Percentiles rank a stretch among this genome's conserved stretches.
Conservation (phyloP, 1,140 invertebrate species). For the Colletes gigas region DNA sequence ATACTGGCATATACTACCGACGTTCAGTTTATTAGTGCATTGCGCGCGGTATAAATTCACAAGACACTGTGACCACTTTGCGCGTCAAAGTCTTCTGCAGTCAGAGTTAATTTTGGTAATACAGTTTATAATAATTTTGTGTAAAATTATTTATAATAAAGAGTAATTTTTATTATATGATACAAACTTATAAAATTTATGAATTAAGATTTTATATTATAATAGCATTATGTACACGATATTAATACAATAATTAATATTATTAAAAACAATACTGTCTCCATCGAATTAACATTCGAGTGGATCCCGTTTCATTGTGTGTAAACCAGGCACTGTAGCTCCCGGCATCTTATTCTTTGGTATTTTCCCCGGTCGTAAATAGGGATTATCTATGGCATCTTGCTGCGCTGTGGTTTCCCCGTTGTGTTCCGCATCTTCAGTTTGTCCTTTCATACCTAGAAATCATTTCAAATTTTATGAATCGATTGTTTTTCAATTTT, state of each 20-base stretch:
- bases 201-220: constrained; percentile 18
- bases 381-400: constrained; percentile 92
- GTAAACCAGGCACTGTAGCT: constrained; percentile 25
- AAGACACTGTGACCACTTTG: too few relatives aligned
- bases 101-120: constrained; percentile 21
- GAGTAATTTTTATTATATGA: constrained; percentile 46
- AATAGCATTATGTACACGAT: constrained; percentile 28
- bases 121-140: constrained; percentile 41
- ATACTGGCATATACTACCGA: too few relatives aligned
- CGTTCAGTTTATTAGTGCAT: too few relatives aligned
- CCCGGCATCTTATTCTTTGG: constrained; percentile 80
- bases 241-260: constrained; percentile 30
- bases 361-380: constrained; percentile 90
- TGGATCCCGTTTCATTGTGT: constrained; percentile 47
- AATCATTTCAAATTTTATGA: constrained; percentile 41
- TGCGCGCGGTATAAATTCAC: too few relatives aligned
- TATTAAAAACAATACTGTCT: constrained; percentile 2
- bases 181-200: constrained; percentile 37
- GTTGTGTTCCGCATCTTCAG: constrained; percentile 77
- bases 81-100: too few relatives aligned
- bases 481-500: constrained; percentile 41
- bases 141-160: constrained; percentile 56
- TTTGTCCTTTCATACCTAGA: constrained; percentile 57
- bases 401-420: constrained; percentile 81
- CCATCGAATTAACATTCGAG: constrained; percentile 35